A percentile compares a stretch with the other conserved stretches of the same genome.
Evolutionary conservation across 2,888 invertebrate genomes (phyloP).

Genomic region (Orchesellides sinensis): DNA sequence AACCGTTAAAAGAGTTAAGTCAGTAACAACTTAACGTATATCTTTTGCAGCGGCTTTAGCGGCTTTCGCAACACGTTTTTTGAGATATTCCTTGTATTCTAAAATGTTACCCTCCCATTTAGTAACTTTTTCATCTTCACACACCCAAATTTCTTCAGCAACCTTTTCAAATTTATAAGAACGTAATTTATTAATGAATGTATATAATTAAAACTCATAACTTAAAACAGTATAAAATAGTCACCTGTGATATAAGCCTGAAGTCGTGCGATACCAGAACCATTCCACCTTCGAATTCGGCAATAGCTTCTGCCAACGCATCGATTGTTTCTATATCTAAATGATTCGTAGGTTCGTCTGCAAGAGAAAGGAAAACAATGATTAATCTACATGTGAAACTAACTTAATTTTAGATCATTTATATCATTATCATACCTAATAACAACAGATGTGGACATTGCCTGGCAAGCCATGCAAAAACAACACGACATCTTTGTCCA

Average conservation of each 20-base stretch:
- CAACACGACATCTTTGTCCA: conserved; percentile 98
- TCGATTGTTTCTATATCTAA: conserved; percentile 97
- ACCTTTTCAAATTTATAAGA: conserved; percentile 83
- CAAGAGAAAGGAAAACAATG: neutral
- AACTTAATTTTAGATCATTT: neutral
- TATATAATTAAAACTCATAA: neutral
- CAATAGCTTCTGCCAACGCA: conserved; percentile 97
- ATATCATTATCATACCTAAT: conserved; percentile 7
- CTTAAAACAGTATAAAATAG: too few species aligned
- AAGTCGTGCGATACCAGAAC: conserved; percentile 99
- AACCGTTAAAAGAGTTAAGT: neutral
- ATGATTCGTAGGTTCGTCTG: conserved; percentile 79
- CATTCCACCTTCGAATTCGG: conserved; percentile 98
- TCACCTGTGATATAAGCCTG: conserved; percentile 98
- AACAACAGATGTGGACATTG: conserved; percentile 94
- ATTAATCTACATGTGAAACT: neutral
- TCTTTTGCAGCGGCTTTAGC: conserved; percentile 76
- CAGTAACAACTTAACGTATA: conserved; percentile 25
- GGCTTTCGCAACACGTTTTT: conserved; percentile 89
- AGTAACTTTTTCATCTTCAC: conserved; percentile 95
- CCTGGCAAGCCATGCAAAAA: conserved; percentile 99
- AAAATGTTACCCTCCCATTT: conserved; percentile 98
- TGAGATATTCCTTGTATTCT: conserved; percentile 96
- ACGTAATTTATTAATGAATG: neutral
- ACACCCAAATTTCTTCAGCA: conserved; percentile 99